Conservation (phyloP, 2,888 invertebrate genomes). For the Caenorhabditis drosophilae region DNA sequence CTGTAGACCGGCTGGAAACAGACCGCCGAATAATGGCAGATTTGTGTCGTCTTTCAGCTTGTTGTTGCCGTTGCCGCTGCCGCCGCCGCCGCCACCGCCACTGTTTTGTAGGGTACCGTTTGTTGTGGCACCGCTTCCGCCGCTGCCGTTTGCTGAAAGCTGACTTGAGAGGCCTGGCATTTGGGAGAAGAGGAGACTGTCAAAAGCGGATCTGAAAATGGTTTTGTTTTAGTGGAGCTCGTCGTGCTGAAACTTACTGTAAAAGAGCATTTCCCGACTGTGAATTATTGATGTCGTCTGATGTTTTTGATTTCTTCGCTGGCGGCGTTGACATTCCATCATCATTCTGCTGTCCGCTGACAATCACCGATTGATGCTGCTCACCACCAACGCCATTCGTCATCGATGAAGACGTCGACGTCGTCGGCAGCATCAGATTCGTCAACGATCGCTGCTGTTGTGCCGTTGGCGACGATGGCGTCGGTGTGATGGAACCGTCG, state of each 20-base stretch:
- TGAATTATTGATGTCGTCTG: conserved; percentile 18
- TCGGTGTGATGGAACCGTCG: conserved; percentile 6
- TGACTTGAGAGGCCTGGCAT: neutral
- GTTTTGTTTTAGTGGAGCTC: neutral
- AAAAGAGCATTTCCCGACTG: conserved; percentile 11
- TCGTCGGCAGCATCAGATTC: conserved; percentile 15
- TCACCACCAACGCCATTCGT: conserved; percentile 1
- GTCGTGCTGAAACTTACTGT: conserved; percentile 9
- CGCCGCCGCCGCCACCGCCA: too few species aligned
- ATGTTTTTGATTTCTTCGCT: conserved; percentile 19
- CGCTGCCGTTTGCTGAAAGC: conserved; percentile 6
- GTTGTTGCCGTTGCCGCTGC: conserved; percentile 7
- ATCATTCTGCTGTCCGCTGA: conserved; percentile 15
- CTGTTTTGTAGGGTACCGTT: neutral
- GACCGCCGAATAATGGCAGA: conserved; percentile 6
- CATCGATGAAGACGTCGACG: conserved; percentile 20
- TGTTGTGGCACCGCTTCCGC: conserved; percentile 3
- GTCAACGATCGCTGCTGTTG: conserved; percentile 15
- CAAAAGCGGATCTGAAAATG: conserved; percentile 12
- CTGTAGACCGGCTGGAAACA: conserved; percentile 18
- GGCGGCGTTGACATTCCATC: conserved; percentile 20
- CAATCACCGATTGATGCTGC: conserved; percentile 34
- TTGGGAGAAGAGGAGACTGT: conserved; percentile 12
- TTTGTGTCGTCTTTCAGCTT: neutral
- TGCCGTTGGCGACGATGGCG: conserved; percentile 10